These are phyloP conservation scores for Labeo rohita DNA, from an alignment of 2,113 vertebrate genomes.

Conservation along the genomic window DNA sequence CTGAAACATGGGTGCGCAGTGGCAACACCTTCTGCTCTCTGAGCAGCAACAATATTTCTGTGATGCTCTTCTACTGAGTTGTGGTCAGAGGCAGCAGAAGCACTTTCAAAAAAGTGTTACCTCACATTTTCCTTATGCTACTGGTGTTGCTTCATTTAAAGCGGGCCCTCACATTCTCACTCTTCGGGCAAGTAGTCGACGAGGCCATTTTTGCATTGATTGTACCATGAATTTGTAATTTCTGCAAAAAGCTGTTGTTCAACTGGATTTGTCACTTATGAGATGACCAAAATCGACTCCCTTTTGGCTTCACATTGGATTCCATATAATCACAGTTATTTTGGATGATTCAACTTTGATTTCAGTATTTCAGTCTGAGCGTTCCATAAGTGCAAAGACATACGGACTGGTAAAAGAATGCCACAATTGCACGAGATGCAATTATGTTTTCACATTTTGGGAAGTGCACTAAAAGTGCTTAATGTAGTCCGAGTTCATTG, in stretches of 20 bases:
- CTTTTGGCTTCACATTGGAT: slow-evolving; percentile 21
- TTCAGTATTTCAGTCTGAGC: slow-evolving; percentile 9
- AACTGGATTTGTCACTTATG: slow-evolving; percentile 15
- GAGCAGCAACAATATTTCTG: slow-evolving; percentile 69
- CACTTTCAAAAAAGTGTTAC: slow-evolving; percentile 20
- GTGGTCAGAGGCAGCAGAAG: slow-evolving; percentile 9
- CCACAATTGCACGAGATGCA: background rate
- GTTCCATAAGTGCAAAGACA: slow-evolving; percentile 29
- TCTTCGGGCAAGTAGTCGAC: slow-evolving; percentile 32
- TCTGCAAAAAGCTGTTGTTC: slow-evolving; percentile 42
- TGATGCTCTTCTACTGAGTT: slow-evolving; percentile 53
- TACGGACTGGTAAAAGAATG: slow-evolving; percentile 9
- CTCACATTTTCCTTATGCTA: slow-evolving; percentile 41
- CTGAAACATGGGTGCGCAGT: slow-evolving; percentile 76
- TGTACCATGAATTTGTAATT: slow-evolving; percentile 37
- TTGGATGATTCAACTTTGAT: slow-evolving; percentile 30
- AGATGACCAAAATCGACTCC: slow-evolving; percentile 30
- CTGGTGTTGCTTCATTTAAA: slow-evolving; percentile 36
- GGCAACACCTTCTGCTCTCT: slow-evolving; percentile 74
- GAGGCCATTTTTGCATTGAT: slow-evolving; percentile 36
- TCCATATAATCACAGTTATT: slow-evolving; percentile 40
- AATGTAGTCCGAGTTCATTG: slow-evolving; percentile 28
- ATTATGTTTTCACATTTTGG: slow-evolving; percentile 52
- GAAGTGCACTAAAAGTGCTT: slow-evolving; percentile 32
- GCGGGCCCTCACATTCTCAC: slow-evolving; percentile 24